These are phyloP conservation scores for Archocentrus centrarchus DNA, from an alignment of 2,113 vertebrate species.

Conservation along the genomic window DNA sequence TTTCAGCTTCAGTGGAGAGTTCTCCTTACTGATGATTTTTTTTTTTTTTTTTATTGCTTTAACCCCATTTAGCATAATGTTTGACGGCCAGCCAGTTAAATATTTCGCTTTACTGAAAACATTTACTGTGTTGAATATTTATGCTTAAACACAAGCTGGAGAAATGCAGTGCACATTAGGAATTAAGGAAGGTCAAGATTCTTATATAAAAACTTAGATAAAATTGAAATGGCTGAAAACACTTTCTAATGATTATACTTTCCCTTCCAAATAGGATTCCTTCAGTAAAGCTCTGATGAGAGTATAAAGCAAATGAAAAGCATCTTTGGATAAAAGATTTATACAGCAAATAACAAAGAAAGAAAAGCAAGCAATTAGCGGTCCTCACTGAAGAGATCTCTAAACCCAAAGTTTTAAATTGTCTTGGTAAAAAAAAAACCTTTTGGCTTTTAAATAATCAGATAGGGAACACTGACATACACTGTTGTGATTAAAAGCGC, in stretches of 20 bases:
- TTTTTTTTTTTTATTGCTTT: conserved; percentile 9
- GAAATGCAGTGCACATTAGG: neutral
- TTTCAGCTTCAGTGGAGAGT: neutral
- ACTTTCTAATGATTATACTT: neutral
- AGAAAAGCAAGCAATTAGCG: neutral
- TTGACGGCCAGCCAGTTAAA: conserved; percentile 26
- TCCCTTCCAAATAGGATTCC: conserved; percentile 15
- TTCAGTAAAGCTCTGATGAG: neutral
- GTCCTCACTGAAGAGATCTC: neutral
- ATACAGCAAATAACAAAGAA: neutral
- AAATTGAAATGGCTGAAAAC: conserved; percentile 1
- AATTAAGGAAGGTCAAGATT: neutral
- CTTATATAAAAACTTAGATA: conserved; percentile 5
- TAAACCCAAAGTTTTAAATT: conserved; percentile 10
- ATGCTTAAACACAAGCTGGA: neutral
- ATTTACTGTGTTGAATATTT: neutral
- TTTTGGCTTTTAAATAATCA: conserved; percentile 20
- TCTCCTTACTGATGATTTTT: neutral
- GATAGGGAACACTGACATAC: neutral
- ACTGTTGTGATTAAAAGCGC: conserved; percentile 47
- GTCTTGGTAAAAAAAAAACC: conserved; percentile 36
- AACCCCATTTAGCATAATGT: conserved; percentile 11
- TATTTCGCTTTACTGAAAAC: neutral
- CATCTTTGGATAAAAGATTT: neutral
- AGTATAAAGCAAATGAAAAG: conserved; percentile 15